These are phyloP conservation scores for Limulus polyphemus DNA, from an alignment of 2,888 invertebrate genomes.

Conservation along the genomic window DNA sequence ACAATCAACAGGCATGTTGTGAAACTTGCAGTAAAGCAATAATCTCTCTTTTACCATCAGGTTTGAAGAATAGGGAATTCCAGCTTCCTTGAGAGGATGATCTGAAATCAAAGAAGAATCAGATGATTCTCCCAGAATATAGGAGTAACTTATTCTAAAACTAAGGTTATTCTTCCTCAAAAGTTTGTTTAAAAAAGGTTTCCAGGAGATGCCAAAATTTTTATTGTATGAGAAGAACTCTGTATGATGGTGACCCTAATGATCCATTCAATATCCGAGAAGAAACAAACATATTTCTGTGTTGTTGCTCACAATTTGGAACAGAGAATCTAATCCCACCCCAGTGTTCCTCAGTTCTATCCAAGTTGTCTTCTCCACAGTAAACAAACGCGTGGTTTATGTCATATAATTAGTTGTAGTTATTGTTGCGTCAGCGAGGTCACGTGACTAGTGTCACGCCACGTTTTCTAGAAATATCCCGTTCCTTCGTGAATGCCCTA, in stretches of 20 bases:
- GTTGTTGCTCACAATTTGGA: slow-evolving; percentile 66
- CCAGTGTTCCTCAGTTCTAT: slow-evolving; percentile 66
- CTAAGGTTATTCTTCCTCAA: slow-evolving; percentile 64
- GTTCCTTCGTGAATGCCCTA: too few relatives aligned
- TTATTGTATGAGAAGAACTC: slow-evolving; percentile 82
- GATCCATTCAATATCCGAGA: slow-evolving; percentile 3
- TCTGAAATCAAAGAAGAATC: slow-evolving; percentile 80
- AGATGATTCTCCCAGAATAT: slow-evolving; percentile 68
- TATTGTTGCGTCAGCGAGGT: too few relatives aligned
- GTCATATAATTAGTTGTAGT: slow-evolving; percentile 77
- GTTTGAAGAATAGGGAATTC: slow-evolving; percentile 71
- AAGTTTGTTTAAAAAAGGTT: slow-evolving; percentile 55
- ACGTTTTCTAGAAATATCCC: too few relatives aligned
- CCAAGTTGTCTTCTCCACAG: slow-evolving; percentile 50
- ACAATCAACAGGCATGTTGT: slow-evolving; percentile 89
- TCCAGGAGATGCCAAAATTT: slow-evolving; percentile 74
- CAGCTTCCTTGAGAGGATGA: slow-evolving; percentile 61
- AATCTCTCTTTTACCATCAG: slow-evolving; percentile 78
- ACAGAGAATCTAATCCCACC: slow-evolving; percentile 89
- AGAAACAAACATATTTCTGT: slow-evolving; percentile 8
- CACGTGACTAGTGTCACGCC: too few relatives aligned
- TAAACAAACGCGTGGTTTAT: slow-evolving; percentile 83
- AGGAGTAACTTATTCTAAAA: slow-evolving; percentile 74
- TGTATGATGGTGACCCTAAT: slow-evolving; percentile 58
- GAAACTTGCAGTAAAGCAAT: slow-evolving; percentile 89